Conservation (phyloP, 2,797 vertebrate species). For the Delichon dasypus region DNA sequence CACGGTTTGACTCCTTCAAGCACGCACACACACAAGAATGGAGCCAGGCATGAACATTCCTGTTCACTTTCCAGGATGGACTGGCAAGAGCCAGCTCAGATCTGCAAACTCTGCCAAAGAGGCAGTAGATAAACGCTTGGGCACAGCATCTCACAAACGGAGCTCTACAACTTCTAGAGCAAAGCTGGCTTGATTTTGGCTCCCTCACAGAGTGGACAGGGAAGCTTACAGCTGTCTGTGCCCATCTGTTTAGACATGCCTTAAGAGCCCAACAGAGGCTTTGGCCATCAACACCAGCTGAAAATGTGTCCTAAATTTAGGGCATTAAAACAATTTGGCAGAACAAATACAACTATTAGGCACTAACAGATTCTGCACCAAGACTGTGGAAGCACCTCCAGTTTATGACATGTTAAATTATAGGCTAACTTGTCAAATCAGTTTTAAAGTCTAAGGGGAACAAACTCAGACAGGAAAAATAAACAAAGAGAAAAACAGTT, state of each 20-base stretch:
- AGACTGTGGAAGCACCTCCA: background rate
- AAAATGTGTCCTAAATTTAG: conserved; percentile 15
- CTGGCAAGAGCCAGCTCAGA: background rate
- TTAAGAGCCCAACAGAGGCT: background rate
- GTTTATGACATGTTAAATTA: conserved; percentile 35
- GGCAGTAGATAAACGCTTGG: background rate
- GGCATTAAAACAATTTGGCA: conserved; percentile 36
- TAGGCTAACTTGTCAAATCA: conserved; percentile 22
- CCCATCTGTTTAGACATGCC: conserved; percentile 14
- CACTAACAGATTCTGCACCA: background rate
- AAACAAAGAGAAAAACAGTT: conserved; percentile 5
- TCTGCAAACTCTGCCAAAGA: background rate
- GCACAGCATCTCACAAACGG: background rate
- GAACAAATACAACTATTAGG: background rate
- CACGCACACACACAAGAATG: background rate
- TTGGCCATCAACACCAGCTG: background rate
- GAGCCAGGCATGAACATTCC: background rate
- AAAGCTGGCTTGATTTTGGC: background rate
- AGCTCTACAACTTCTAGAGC: background rate
- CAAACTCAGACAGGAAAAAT: background rate
- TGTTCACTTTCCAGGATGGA: background rate
- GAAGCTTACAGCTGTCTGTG: background rate
- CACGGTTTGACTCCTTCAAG: background rate
- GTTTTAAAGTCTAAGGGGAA: background rate
- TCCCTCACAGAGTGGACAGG: background rate